Evolutionary conservation across 2,113 vertebrate species (phyloP), one percentile per base, ranked within the genome.

Genomic region (Anolis sagrei): DNA sequence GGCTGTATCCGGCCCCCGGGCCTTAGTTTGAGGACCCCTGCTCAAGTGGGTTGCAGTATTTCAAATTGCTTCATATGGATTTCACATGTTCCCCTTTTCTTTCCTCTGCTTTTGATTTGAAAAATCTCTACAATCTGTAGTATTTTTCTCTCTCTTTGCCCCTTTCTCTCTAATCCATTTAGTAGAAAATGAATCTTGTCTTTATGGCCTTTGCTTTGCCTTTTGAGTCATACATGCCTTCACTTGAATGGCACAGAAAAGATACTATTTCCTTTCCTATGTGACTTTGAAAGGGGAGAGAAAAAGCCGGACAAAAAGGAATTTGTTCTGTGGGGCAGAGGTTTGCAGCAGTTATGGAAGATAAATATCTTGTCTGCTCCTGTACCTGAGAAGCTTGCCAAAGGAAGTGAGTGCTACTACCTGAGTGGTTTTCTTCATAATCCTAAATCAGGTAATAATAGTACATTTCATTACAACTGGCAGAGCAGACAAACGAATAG

Each of bases 401-500:
- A 84, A 91, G 90, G 49, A 66, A 80, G 39, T 66, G 76, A 89
- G 32, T 84, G 86, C 81, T 84, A 69, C 74, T 86, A 81, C 79
- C 79, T 83, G 18, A 92, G 16, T 61, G 82, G 61, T 87, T 69
- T 77, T 89, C 88, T 83, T 92, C 84, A 69, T 82, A 92, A 92
- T 91, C 84, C 90, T 91, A 92, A 92, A 94, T 93, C 89, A 93
- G 88, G 84, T 90, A 90, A 87, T 88, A 92, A 90, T 82, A 88
- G 75, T 79, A 88, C 68, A 78, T 90, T 92, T 82, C 74, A 86
- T 90, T 92, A 85, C 21, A 84, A 89, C 79, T 87, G 54, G 80
- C 70, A 90, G 64, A 91, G 74, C 62, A 93, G 88, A 90, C 54
- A 92, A 87, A 82, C 85, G 88, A 93, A 88, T 74, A 70, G n/a